Evolutionary conservation across 2,888 invertebrate species (phyloP).

Genomic region (Deroplatys truncata): DNA sequence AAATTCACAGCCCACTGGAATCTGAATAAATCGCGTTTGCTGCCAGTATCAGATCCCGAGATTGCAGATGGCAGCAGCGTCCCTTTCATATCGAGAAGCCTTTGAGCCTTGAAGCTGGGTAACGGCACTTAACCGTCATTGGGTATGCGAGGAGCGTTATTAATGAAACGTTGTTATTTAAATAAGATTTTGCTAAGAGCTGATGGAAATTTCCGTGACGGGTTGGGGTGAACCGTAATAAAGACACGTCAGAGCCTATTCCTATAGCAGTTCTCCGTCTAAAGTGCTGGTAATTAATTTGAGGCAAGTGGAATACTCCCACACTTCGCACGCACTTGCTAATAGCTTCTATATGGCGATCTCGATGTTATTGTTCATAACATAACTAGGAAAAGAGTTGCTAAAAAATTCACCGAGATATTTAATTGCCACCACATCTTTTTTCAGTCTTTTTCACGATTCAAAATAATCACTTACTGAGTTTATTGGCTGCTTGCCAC

Average conservation of each 20-base stretch:
- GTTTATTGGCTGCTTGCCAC: no score
- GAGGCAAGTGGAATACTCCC: not conserved
- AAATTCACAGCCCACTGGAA: not conserved
- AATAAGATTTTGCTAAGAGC: not conserved
- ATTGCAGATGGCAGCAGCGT: not conserved
- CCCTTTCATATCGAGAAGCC: not conserved
- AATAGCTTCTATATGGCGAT: not conserved
- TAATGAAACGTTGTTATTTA: not conserved
- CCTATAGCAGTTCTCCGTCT: not conserved
- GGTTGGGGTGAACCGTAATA: not conserved
- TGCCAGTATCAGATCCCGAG: not conserved
- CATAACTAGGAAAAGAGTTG: not conserved
- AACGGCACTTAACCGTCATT: not conserved
- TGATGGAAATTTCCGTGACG: not conserved
- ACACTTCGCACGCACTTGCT: not conserved
- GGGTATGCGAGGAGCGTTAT: not conserved
- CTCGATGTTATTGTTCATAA: not conserved
- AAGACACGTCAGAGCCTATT: not conserved
- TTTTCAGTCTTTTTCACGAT: no score
- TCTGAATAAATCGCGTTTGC: not conserved
- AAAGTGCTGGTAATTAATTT: not conserved
- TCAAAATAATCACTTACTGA: no score
- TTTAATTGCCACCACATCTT: no score
- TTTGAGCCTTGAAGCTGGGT: not conserved
- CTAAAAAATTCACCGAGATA: no score